Percentiles rank a stretch among this genome's conserved stretches.
Evolutionary conservation across 1,140 invertebrate genomes (phyloP).

Genomic region (Anastrepha ludens): DNA sequence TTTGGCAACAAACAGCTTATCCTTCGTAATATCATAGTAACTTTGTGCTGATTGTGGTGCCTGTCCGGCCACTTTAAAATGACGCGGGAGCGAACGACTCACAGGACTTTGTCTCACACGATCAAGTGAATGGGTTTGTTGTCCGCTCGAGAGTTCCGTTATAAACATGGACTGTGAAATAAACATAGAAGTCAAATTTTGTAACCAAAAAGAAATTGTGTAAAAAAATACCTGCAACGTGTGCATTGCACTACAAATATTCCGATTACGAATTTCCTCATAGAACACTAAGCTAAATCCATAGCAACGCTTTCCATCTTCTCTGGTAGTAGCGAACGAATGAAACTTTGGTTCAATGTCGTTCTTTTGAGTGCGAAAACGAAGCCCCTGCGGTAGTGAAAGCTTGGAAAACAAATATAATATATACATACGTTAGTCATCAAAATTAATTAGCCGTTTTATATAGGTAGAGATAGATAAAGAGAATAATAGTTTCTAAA

Average conservation of each 20-base stretch:
- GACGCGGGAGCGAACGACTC: conserved; percentile 87
- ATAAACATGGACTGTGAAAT: conserved; percentile 88
- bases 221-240: conserved; percentile 84
- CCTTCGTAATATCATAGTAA: conserved; percentile 94
- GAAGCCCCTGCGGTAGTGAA: conserved; percentile 93
- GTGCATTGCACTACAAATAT: conserved; percentile 95
- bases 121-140: conserved; percentile 79
- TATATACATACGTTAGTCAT: not conserved
- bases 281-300: conserved; percentile 96
- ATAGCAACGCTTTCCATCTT: conserved; percentile 95
- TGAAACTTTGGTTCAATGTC: conserved; percentile 92
- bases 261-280: conserved; percentile 93
- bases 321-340: conserved; percentile 96
- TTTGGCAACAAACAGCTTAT: conserved; percentile 95
- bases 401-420: conserved; percentile 74
- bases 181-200: not conserved
- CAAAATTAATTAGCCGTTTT: too few relatives aligned
- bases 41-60: conserved; percentile 83
- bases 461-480: too few relatives aligned
- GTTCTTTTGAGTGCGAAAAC: conserved; percentile 96
- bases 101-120: conserved; percentile 78
- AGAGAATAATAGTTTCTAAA: too few relatives aligned
- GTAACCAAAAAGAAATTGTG: conserved; percentile 52
- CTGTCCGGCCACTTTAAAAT: conserved; percentile 89
- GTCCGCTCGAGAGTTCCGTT: conserved; percentile 88